Evolutionary conservation across 2,113 vertebrate species (phyloP).

Genomic region (Epinephelus cyanopodus): DNA sequence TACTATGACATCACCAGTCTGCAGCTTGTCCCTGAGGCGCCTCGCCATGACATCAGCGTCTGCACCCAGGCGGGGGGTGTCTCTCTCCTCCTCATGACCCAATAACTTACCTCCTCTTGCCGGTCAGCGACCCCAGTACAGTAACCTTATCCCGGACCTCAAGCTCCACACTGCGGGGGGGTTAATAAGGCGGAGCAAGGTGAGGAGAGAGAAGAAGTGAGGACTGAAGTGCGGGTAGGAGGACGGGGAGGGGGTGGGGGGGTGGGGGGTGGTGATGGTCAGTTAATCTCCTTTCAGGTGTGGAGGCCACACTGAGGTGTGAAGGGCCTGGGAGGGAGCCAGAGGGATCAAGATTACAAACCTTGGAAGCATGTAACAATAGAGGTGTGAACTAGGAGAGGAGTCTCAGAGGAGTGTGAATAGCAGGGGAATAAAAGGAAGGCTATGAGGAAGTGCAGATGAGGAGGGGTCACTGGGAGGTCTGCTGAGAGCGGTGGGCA

Average conservation of each 20-base stretch:
- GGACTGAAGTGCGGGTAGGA: background rate
- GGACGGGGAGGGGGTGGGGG: background rate
- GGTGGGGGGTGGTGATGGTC: background rate
- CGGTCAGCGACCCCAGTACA: conserved; percentile 41
- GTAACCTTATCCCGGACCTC: conserved; percentile 48
- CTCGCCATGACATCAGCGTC: conserved; percentile 70
- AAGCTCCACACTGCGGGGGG: conserved; percentile 19
- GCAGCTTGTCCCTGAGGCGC: conserved; percentile 46
- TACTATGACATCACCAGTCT: conserved; percentile 73
- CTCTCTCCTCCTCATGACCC: conserved; percentile 43
- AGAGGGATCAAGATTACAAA: conserved; percentile 62
- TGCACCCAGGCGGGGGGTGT: conserved; percentile 52
- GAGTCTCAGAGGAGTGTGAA: conserved; percentile 63
- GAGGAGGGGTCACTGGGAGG: conserved; percentile 44
- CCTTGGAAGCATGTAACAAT: conserved; percentile 62
- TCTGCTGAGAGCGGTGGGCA: conserved; percentile 38
- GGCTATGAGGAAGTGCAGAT: conserved; percentile 39
- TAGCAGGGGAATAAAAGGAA: conserved; percentile 53
- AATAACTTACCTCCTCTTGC: conserved; percentile 43
- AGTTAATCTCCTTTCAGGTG: conserved; percentile 56
- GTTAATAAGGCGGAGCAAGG: conserved; percentile 18
- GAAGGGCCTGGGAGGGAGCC: conserved; percentile 65
- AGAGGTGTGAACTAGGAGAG: conserved; percentile 61
- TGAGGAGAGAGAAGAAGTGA: conserved; percentile 28
- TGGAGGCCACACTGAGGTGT: conserved; percentile 71